Evolutionary conservation across 2,113 vertebrate genomes (phyloP).

Genomic region (Leucopsar rothschildi): DNA sequence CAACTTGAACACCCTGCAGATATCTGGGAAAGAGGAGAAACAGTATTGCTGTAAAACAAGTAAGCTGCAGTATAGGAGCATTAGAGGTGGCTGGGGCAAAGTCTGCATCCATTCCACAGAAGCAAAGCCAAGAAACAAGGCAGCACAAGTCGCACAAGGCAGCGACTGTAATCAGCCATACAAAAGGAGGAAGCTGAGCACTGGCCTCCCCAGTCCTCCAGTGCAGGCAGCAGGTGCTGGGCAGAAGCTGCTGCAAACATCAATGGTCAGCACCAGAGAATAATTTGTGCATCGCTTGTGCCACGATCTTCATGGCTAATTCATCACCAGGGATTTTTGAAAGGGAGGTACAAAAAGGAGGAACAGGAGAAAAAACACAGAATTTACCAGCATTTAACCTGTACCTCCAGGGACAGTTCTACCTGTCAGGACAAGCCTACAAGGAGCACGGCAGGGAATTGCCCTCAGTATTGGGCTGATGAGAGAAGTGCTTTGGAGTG

Average conservation of each 20-base stretch:
- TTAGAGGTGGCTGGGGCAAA: neutral
- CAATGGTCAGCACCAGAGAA: neutral
- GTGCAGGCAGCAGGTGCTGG: neutral
- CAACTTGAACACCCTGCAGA: neutral
- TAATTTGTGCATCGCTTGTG: fast-evolving
- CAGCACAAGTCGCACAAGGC: neutral
- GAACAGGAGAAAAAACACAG: neutral
- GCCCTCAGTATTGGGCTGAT: too few species aligned
- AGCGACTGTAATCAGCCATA: neutral
- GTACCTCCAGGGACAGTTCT: neutral
- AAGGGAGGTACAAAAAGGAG: neutral
- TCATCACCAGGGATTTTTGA: fast-evolving
- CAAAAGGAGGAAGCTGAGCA: fast-evolving
- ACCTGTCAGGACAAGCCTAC: neutral
- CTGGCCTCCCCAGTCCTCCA: neutral
- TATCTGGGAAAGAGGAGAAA: neutral
- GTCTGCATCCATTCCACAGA: neutral
- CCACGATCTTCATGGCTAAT: fast-evolving
- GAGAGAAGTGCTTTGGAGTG: neutral
- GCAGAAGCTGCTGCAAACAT: neutral
- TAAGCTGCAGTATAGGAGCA: neutral
- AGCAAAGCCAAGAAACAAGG: neutral
- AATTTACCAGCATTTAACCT: neutral
- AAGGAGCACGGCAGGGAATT: neutral
- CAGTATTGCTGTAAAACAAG: neutral